Conservation (phyloP, 2,888 invertebrate species). For the Papilio protenor region DNA sequence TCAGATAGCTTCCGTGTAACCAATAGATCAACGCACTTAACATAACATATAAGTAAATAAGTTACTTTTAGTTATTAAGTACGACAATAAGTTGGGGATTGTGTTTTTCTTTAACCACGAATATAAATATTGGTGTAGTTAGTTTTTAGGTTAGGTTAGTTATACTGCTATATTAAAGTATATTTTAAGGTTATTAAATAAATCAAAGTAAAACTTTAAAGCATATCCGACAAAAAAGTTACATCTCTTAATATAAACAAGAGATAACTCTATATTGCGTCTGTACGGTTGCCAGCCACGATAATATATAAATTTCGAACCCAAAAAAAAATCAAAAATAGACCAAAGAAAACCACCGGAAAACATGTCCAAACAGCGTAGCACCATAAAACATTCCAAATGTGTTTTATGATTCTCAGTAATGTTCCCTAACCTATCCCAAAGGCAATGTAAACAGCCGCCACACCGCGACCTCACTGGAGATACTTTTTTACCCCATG, state of each 20-base stretch:
- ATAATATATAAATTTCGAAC: background rate
- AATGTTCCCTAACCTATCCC: slow-evolving; percentile 40
- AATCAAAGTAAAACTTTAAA: background rate
- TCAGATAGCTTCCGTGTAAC: slow-evolving; percentile 5
- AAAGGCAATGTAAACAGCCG: slow-evolving; percentile 26
- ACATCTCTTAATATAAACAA: background rate
- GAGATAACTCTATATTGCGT: background rate
- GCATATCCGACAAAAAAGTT: too few relatives aligned
- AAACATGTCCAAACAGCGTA: slow-evolving; percentile 16
- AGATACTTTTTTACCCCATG: slow-evolving; percentile 32
- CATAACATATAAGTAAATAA: too few relatives aligned
- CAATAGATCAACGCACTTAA: background rate
- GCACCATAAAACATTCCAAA: slow-evolving; percentile 32
- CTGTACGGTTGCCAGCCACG: background rate
- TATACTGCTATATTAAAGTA: too few relatives aligned
- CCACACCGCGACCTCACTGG: slow-evolving; percentile 12
- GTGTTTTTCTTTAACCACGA: too few relatives aligned
- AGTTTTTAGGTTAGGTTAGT: too few relatives aligned
- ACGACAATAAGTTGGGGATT: too few relatives aligned
- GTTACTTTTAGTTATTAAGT: background rate
- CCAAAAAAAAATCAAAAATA: background rate
- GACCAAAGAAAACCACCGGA: slow-evolving; percentile 26
- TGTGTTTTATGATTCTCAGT: slow-evolving; percentile 35
- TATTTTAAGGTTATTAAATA: too few relatives aligned
- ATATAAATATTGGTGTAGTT: too few relatives aligned